phyloP scores from a whole-genome alignment of 2,888 invertebrate genomes.

The Pandemis heparana region DNA sequence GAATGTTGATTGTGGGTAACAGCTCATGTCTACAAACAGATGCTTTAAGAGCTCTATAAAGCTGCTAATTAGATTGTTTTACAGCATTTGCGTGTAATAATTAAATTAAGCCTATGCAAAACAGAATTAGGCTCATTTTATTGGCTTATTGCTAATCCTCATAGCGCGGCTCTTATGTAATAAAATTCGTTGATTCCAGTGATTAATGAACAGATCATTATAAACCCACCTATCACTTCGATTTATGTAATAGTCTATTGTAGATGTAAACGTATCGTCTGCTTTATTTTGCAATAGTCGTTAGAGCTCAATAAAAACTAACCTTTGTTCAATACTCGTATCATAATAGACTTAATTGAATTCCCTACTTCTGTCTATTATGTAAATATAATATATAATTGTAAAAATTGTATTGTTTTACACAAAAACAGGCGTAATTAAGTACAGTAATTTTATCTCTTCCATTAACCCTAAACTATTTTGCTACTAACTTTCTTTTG shows the following conservation, averaged over 20 bases:
- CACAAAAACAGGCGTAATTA: neutral
- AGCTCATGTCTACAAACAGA: constrained; percentile 26
- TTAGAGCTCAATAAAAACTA: constrained; percentile 24
- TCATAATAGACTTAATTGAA: neutral
- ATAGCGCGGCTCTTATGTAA: constrained; percentile 26
- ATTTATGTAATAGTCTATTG: constrained; percentile 22
- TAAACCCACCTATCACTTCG: constrained; percentile 11
- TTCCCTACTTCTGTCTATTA: neutral
- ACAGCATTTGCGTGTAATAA: constrained; percentile 8
- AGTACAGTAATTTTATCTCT: neutral
- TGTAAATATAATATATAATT: neutral
- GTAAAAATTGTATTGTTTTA: neutral
- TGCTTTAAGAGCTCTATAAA: constrained; percentile 32
- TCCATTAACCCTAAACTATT: neutral
- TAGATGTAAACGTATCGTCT: constrained; percentile 23
- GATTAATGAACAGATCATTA: constrained; percentile 36
- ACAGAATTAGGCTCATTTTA: constrained; percentile 3
- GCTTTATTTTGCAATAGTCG: constrained; percentile 37
- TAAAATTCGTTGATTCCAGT: constrained; percentile 23
- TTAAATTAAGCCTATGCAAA: neutral
- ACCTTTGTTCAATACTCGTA: constrained; percentile 8
- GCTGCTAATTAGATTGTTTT: constrained; percentile 25
- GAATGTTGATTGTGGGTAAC: constrained; percentile 30
- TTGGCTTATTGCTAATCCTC: constrained; percentile 4
- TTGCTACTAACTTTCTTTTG: neutral